Evolutionary conservation across 2,113 vertebrate species (phyloP).

Genomic region (Prionailurus bengalensis): DNA sequence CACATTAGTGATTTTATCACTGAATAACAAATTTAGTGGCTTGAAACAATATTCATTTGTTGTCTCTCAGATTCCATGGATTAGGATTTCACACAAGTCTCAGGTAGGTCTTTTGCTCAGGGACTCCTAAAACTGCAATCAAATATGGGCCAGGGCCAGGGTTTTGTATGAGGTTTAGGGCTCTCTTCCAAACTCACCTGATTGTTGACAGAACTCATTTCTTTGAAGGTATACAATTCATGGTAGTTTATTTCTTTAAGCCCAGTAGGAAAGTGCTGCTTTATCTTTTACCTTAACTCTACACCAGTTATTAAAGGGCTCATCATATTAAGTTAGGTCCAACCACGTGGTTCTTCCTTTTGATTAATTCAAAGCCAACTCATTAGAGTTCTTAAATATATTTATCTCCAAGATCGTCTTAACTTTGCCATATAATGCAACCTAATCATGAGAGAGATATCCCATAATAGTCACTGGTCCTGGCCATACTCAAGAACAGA

Average conservation of each 20-base stretch:
- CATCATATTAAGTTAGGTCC: not conserved
- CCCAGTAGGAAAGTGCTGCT: not conserved
- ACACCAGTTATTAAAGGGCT: not conserved
- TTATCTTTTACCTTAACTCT: not conserved
- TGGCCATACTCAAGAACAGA: not conserved
- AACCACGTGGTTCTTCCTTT: not conserved
- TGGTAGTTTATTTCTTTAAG: not conserved
- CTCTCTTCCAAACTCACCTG: not conserved
- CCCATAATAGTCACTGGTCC: not conserved
- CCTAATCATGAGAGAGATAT: not conserved
- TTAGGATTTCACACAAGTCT: not conserved
- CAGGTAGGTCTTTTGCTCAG: not conserved
- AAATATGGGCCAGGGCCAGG: not conserved
- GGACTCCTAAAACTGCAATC: not conserved
- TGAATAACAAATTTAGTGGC: not conserved
- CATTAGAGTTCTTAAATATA: not conserved
- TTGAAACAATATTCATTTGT: not conserved
- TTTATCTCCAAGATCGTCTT: not conserved
- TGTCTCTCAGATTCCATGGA: not conserved
- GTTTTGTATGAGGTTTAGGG: not conserved
- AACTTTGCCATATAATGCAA: not conserved
- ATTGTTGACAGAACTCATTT: not conserved
- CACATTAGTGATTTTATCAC: not conserved
- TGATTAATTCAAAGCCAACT: not conserved
- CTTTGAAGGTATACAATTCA: not conserved